Evolutionary conservation across 2,797 vertebrate genomes (phyloP).

Genomic region (Xyrichtys novacula): DNA sequence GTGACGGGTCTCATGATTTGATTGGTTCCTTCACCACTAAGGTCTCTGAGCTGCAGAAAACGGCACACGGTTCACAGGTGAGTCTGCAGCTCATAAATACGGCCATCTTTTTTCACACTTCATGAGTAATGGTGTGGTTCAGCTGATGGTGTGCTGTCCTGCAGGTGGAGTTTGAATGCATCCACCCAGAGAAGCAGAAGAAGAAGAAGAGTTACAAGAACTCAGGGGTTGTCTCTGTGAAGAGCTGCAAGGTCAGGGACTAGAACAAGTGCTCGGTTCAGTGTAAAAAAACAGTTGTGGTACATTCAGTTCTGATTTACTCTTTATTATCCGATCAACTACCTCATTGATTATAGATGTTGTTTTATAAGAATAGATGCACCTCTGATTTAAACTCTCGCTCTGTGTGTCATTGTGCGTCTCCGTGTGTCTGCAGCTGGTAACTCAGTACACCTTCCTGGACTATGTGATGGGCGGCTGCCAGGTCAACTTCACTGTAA

Average conservation of each 20-base stretch:
- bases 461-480: slow-evolving; percentile 96
- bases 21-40: slow-evolving; percentile 91
- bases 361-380: not conserved
- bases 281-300: no score
- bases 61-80: slow-evolving; percentile 82
- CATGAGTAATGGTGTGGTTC: not conserved
- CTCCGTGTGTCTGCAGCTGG: slow-evolving; percentile 77
- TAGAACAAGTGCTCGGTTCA: no score
- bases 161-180: slow-evolving; percentile 91
- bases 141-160: not conserved
- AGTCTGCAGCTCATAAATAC: slow-evolving; percentile 58
- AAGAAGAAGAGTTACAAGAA: slow-evolving; percentile 97
- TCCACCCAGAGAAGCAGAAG: slow-evolving; percentile 93
- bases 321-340: not conserved
- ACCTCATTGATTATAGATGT: not conserved
- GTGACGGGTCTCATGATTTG: slow-evolving; percentile 92
- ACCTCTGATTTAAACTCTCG: not conserved
- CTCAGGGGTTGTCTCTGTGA: slow-evolving; percentile 90
- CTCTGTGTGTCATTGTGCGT: slow-evolving; percentile 11
- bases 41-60: slow-evolving; percentile 87
- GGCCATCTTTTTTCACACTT: no score
- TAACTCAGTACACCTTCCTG: slow-evolving; percentile 90
- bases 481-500: slow-evolving; percentile 95
- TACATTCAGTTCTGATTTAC: no score
- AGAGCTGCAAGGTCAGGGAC: slow-evolving; percentile 87